These are phyloP conservation scores for Galemys pyrenaicus DNA, from an alignment of 2,113 vertebrate genomes.

Conservation along the genomic window DNA sequence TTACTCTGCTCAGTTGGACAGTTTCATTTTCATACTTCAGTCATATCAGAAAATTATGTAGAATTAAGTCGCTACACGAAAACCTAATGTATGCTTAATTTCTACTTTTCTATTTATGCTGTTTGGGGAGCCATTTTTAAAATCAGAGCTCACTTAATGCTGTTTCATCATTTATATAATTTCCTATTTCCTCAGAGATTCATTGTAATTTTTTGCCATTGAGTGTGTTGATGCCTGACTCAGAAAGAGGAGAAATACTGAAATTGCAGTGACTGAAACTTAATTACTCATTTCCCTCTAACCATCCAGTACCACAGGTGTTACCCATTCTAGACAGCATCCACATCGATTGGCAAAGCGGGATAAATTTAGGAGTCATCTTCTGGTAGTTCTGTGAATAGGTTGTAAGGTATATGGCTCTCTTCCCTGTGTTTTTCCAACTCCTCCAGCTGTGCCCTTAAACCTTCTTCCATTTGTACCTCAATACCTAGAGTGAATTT, in stretches of 20 bases:
- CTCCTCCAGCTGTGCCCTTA: background rate
- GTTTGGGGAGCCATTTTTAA: slow-evolving; percentile 34
- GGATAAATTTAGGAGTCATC: background rate
- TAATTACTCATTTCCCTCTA: slow-evolving; percentile 33
- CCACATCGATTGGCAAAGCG: background rate
- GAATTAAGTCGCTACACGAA: slow-evolving; percentile 20
- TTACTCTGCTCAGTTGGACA: slow-evolving; percentile 3
- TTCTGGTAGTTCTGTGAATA: background rate
- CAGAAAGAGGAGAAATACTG: slow-evolving; percentile 43
- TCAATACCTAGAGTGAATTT: background rate
- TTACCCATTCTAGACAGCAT: background rate
- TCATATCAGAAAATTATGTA: slow-evolving; percentile 46
- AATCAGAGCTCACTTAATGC: background rate
- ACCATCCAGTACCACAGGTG: background rate
- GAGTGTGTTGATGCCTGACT: background rate
- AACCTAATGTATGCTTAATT: background rate
- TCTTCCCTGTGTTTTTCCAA: background rate
- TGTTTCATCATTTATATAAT: slow-evolving; percentile 41
- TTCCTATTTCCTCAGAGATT: slow-evolving; percentile 45
- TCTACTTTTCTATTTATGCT: background rate
- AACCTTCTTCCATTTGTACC: background rate
- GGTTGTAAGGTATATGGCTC: background rate
- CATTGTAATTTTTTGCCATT: slow-evolving; percentile 23
- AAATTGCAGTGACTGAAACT: slow-evolving; percentile 39
- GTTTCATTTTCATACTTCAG: slow-evolving; percentile 42